Evolutionary conservation across 53 echinoderm and acorn worm genomes (phyloP).

Genomic region (Patiria pectinifera): DNA sequence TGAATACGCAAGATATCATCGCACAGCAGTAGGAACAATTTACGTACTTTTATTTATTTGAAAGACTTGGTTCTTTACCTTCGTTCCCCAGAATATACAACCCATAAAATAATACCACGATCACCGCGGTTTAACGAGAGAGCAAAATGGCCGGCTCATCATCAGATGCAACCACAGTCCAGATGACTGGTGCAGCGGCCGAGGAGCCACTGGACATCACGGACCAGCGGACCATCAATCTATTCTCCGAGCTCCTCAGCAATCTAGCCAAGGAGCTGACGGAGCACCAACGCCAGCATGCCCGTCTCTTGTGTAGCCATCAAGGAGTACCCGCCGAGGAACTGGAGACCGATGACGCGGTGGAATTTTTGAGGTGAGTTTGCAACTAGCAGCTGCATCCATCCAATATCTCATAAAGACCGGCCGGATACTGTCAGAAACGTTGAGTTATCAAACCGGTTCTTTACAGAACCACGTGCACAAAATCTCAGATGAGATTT

Average conservation of each 20-base stretch:
- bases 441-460: too few species aligned
- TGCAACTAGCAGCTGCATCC: neutral
- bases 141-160: neutral
- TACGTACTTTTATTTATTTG: too few species aligned
- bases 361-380: constrained; percentile 30
- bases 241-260: constrained; percentile 50
- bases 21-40: too few species aligned
- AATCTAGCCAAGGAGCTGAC: constrained; percentile 50
- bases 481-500: too few species aligned
- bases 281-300: constrained; percentile 36
- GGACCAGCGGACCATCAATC: constrained; percentile 22
- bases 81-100: too few species aligned
- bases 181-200: neutral
- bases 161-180: neutral
- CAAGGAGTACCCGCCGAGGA: constrained; percentile 33
- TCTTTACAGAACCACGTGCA: too few species aligned
- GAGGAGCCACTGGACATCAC: neutral
- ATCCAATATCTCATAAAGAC: too few species aligned
- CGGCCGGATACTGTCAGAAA: too few species aligned
- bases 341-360: constrained; percentile 11
- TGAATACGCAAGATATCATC: too few species aligned
- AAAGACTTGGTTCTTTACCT: too few species aligned
- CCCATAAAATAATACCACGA: neutral
- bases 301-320: constrained; percentile 14
- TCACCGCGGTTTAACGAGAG: neutral